Evolutionary conservation across 2,888 invertebrate genomes (phyloP).

Genomic region (Ctena decussata): DNA sequence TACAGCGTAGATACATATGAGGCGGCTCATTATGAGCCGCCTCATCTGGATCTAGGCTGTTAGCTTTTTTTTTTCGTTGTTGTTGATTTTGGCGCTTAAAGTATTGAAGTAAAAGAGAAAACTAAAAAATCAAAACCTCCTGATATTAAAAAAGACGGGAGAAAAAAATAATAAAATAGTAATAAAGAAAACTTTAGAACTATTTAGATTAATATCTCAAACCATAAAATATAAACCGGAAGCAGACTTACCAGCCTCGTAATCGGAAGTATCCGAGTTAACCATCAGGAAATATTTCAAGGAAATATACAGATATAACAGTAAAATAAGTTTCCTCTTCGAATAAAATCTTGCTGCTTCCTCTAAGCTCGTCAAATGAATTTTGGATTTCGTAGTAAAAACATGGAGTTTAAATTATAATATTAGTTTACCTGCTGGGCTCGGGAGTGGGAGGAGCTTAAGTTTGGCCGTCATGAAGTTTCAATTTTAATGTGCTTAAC

Average conservation of each 20-base stretch:
- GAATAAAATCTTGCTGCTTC: constrained; percentile 37
- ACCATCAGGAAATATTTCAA: constrained; percentile 59
- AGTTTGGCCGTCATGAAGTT: constrained; percentile 51
- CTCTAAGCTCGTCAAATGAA: constrained; percentile 38
- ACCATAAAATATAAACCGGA: neutral
- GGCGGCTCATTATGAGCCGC: no score
- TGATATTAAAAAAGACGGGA: no score
- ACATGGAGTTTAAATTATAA: constrained; percentile 37
- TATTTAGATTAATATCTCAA: no score
- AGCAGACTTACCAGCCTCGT: constrained; percentile 51
- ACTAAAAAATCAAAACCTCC: no score
- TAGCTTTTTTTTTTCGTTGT: no score
- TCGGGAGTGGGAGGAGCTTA: constrained; percentile 36
- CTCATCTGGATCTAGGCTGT: no score
- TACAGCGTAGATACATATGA: no score
- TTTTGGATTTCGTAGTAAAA: constrained; percentile 36
- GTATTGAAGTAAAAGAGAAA: no score
- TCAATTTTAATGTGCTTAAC: constrained; percentile 35
- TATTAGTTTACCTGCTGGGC: constrained; percentile 33
- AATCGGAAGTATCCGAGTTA: constrained; percentile 40
- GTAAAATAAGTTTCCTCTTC: constrained; percentile 42
- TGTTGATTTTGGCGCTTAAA: no score
- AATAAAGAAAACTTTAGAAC: no score
- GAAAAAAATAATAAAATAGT: no score
- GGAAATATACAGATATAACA: constrained; percentile 55